Base-by-base conservation (phyloP, 2,797 vertebrate species). In the Jordanella pulchra region DNA sequence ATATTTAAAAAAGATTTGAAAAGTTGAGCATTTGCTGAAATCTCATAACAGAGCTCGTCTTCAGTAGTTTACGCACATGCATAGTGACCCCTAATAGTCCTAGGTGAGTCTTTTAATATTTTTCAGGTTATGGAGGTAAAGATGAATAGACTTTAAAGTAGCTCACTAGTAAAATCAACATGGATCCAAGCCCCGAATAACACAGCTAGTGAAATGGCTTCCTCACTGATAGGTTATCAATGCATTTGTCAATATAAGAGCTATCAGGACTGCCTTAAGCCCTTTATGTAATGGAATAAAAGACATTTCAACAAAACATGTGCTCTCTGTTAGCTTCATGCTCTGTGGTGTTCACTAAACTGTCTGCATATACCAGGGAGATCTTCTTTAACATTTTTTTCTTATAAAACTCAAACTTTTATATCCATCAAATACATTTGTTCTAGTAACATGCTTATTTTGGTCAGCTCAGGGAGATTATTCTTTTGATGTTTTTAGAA, bases 31-130 rank as follows among this genome's bases (percentile, higher is more conserved):
- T 69, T 48, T 56, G 72, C 77, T 73, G 61, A 75, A 80, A 75
- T 54, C 58, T 35, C 77, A 75, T 86, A 65, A 83, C 73, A 72
- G 75, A 83, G 72, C 73, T 87, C n/a, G 65, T 50, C 56, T 79
- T 83, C 69, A 81, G 84, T 77, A 79, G 54, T 80, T 87, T 82
- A 86, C 66, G 80, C 80, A 69, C 79, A 82, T 67, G 25, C 73
- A 85, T 68, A 78, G 77, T 79, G 72, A 74, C 84, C 76, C 74
- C 84, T 80, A 71, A 84, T 79, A 81, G 71, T 80, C 77, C 81
- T 71, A n/a, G 78, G 78, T 76, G 65, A 77, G 69, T 56, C 42
- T 69, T 50, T 14, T 60, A 61, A 50, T 66, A 53, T 72, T 71
- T 60, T 53, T 72, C 78, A 73, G 69, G 60, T 69, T 63, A 51